Conservation (phyloP, 2,888 invertebrate species). For the Myathropa florea region DNA sequence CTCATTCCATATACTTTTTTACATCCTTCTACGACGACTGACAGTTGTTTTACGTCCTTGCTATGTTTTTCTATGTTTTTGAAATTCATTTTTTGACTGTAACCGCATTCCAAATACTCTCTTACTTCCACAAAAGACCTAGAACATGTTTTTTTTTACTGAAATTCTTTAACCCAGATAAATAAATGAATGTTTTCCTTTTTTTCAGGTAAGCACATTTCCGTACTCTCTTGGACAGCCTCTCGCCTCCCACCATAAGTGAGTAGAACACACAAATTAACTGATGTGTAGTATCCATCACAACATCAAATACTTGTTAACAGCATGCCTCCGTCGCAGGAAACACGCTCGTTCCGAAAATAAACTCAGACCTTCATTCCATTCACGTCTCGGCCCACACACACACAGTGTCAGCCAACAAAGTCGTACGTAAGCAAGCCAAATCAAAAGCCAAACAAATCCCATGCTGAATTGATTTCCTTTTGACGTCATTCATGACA, state of each 20-base stretch:
- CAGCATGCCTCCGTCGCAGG: too few relatives aligned
- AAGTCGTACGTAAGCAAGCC: neutral
- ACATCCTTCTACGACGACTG: too few relatives aligned
- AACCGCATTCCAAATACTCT: too few relatives aligned
- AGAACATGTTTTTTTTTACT: too few relatives aligned
- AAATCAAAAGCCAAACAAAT: neutral
- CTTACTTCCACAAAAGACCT: too few relatives aligned
- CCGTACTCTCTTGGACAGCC: neutral
- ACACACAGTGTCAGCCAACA: neutral
- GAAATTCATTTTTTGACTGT: too few relatives aligned
- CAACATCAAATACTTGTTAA: too few relatives aligned
- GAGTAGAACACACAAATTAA: neutral
- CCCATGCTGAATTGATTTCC: neutral
- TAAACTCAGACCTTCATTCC: neutral
- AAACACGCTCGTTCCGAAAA: neutral
- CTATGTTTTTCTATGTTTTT: too few relatives aligned
- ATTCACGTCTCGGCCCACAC: neutral
- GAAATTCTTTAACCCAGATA: too few relatives aligned
- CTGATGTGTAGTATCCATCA: neutral
- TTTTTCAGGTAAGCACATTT: neutral
- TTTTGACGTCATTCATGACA: neutral
- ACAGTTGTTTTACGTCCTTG: too few relatives aligned
- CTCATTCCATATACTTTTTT: too few relatives aligned
- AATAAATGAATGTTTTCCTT: neutral
- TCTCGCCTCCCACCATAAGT: neutral